Evolutionary conservation across 92 coral and sea anemone species (phyloP), one percentile per base, ranked within the genome.

Genomic region (Isaurus tuberculatus): DNA sequence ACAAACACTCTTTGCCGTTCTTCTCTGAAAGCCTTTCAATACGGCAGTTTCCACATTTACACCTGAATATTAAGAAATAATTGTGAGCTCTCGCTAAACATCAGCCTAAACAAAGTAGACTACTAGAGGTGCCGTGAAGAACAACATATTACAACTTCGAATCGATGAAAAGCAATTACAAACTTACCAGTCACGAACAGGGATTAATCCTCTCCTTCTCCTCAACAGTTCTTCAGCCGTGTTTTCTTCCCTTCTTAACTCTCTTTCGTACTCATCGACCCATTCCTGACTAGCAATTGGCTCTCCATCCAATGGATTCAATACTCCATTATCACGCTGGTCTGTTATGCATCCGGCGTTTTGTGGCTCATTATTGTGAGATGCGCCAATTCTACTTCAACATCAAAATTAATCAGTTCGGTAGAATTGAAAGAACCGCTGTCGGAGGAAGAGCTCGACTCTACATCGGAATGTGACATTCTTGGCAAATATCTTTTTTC

Each of bases 1-100:
- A 40, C 46, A 40, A 40, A 13, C 46, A 40, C 11, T 23, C 33
- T 61, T 61, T 61, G 67, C 67, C 31, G 4, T 0, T 61, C 67
- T 61, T 31, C 67, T 61, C 23, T 31, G 67, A 61, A 61, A 61
- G 67, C 67, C 13, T 22, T 61, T 61, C 67, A 7, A 61, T 14
- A 13, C 67, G 1, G 8, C 67, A 61, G 67, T 61, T 61, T 61
- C 67, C 67, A 61, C 31, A 1, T 61, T 61, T 1, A 2, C 7
- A 8, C 46, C 11, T 40, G 0, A 40, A 1, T 0, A 7, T 40
- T 0, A 40, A 40, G 9, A 40, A 40, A 40, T 1, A 40, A 0
- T 40, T 40, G 46, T 40, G 46, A 40, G 46, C 46, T 2, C 11
- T 40, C 46, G 6, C 46, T 0, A 40, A 40, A 2, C 46, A 40